Base-by-base conservation (phyloP, 2,888 invertebrate genomes). In the Temnothorax unifasciatus region DNA sequence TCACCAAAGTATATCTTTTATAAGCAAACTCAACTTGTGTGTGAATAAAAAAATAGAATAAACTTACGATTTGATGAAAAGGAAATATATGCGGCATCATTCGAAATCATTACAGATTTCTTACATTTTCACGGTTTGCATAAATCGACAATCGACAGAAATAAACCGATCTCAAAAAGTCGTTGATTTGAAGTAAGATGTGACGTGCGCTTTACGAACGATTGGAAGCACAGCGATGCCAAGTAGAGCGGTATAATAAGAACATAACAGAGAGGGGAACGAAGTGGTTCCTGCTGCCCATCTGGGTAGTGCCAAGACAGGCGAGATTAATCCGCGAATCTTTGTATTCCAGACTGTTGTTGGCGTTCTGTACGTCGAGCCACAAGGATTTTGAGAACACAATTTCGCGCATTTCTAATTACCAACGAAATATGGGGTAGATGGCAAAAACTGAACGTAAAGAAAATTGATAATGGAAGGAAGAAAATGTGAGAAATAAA, bases 231-330 rank as follows among this genome's bases (percentile, higher is more conserved):
- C 25, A 41, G 29, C 69, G 77, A 77, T 77, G 77, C 69, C 54
- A 77, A 77, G 68, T 77, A 44, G 77, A 77, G 77, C 57, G 77
- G 68, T 77, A 77, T 77, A 77, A 77, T 68, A 77, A 77, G 68
- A 77, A 29, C 54, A 57, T 68, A 68, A 69, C 77, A 77, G 77
- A 77, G 68, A 77, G 21, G 29, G 68, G 41, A 77, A 77, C 57
- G 57, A 77, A 77, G 77, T 77, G 68, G 68, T 57, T 52, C 54
- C 68, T 54, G 54, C 41, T 77, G 69, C 77, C 64, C 29, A 44
- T 57, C 77, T 57, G 66, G n/a, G 41, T 41, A 68, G 68, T 54
- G 54, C 77, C 69, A 69, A 68, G 68, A 77, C 68, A 44, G 38
- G 57, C 69, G 77, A 38, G 68, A 77, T 77, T 77, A 77, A 77